These are phyloP conservation scores for Thymelicus lineola DNA, from an alignment of 2,888 invertebrate genomes.

Conservation along the genomic window DNA sequence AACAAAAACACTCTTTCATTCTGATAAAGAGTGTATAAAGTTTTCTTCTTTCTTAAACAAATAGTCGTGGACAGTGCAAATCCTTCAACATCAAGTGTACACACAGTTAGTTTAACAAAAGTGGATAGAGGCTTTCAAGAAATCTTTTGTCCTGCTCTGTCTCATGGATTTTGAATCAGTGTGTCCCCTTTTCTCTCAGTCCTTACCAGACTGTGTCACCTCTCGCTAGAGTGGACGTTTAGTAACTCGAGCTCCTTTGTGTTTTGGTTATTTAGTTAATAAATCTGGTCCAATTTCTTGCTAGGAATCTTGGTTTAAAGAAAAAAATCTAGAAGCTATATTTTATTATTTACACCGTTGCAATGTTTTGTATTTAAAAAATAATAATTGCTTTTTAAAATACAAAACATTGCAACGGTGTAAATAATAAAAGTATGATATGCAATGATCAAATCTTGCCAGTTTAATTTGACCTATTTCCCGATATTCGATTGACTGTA, in stretches of 20 bases:
- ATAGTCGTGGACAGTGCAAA: conserved; percentile 26
- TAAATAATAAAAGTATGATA: too few species aligned
- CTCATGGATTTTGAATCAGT: not conserved
- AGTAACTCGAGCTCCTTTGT: conserved; percentile 25
- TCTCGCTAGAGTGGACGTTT: conserved; percentile 32
- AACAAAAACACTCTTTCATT: not conserved
- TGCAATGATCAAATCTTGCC: too few species aligned
- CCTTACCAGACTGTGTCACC: conserved; percentile 24
- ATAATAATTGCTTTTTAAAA: too few species aligned
- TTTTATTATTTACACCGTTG: too few species aligned
- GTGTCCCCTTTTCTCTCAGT: conserved; percentile 8
- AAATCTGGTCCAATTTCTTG: not conserved
- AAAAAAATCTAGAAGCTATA: too few species aligned
- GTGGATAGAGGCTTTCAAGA: conserved; percentile 19
- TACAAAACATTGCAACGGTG: too few species aligned
- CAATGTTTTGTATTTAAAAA: too few species aligned
- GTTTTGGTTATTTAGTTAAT: conserved; percentile 15
- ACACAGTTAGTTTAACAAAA: conserved; percentile 24
- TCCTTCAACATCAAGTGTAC: conserved; percentile 26
- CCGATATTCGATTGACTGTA: too few species aligned
- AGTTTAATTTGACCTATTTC: too few species aligned
- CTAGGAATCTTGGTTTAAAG: too few species aligned
- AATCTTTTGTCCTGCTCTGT: conserved; percentile 6
- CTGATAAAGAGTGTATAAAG: conserved; percentile 16
- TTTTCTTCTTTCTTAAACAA: conserved; percentile 19